Evolutionary conservation across 2,888 invertebrate genomes (phyloP).

Genomic region (Polyploca ridens): DNA sequence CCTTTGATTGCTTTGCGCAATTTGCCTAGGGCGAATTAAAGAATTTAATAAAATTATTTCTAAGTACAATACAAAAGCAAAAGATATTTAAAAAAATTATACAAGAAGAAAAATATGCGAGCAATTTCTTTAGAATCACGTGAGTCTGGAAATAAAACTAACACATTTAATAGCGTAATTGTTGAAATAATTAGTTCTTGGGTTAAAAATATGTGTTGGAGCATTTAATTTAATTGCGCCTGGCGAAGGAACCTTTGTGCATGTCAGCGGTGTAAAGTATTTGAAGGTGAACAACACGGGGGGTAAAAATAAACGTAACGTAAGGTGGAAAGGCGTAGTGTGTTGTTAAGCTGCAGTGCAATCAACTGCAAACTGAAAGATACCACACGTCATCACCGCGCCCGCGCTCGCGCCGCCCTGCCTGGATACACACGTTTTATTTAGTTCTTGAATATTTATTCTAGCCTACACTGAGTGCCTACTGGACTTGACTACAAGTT

Average conservation of each 20-base stretch:
- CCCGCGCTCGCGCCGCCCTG: too few species aligned
- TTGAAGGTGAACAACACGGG: not conserved
- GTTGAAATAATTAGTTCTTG: not conserved
- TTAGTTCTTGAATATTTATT: not conserved
- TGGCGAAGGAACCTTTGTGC: not conserved
- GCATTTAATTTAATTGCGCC: not conserved
- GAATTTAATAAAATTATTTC: not conserved
- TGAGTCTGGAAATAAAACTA: not conserved
- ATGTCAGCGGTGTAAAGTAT: not conserved
- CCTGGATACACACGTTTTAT: not conserved
- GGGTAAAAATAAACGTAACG: slow-evolving; percentile 1
- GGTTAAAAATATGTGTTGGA: not conserved
- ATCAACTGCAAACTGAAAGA: not conserved
- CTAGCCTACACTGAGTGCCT: not conserved
- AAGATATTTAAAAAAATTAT: not conserved
- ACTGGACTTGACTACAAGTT: too few species aligned
- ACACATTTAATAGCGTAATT: not conserved
- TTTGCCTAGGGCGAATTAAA: not conserved
- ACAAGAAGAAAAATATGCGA: not conserved
- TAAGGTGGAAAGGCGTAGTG: not conserved
- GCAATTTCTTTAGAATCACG: not conserved
- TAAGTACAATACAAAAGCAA: too few species aligned
- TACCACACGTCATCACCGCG: not conserved
- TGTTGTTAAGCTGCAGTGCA: not conserved
- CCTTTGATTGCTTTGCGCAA: not conserved